Base-by-base conservation (phyloP, 2,797 vertebrate species). In the Oryzias sinensis region DNA sequence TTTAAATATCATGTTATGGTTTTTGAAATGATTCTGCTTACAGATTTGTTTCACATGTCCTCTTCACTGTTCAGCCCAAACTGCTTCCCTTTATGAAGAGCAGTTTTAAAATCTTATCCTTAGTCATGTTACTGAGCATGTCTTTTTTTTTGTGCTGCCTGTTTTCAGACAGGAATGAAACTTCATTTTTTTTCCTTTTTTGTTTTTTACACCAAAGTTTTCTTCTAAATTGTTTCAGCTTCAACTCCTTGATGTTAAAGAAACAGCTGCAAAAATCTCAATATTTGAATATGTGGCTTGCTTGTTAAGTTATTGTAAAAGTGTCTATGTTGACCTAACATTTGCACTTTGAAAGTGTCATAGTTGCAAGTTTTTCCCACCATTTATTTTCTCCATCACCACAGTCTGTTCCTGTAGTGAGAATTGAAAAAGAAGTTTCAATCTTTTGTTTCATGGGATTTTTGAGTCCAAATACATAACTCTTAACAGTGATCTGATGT, bases 281-380 rank as follows among this genome's bases (percentile, higher is more conserved):
- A 37, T 37, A 37, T 37, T 37, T 37, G 3, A 37, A 11, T 13
- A 37, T 37, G 73, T 51, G n/a, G 43, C 40, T 55, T 43, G 14
- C 43, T 17, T 56, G 20, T 68, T 62, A 22, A 68, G 37, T 68
- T 62, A 22, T 59, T 8, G 16, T 53, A 7, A 16, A 33, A 58
- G 63, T 14, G 54, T 71, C 14, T 54, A 65, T 67, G 55, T 79
- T 70, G 72, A 86, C 67, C 81, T 82, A 77, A 79, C 74, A 77
- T 72, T 82, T 82, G 86, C 89, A 90, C 88, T 89, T 87, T 85
- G 83, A 66, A 74, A 79, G 79, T 79, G 69, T 89, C 48, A 49
- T 58, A 56, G 77, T 76, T 76, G 74, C 78, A 73, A 22, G n/a
- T 4, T 27, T 24, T 43, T 20, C 33, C 42, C 41, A 2, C 55